phyloP scores from a whole-genome alignment of 1,140 invertebrate species.

The Solen grandis region DNA sequence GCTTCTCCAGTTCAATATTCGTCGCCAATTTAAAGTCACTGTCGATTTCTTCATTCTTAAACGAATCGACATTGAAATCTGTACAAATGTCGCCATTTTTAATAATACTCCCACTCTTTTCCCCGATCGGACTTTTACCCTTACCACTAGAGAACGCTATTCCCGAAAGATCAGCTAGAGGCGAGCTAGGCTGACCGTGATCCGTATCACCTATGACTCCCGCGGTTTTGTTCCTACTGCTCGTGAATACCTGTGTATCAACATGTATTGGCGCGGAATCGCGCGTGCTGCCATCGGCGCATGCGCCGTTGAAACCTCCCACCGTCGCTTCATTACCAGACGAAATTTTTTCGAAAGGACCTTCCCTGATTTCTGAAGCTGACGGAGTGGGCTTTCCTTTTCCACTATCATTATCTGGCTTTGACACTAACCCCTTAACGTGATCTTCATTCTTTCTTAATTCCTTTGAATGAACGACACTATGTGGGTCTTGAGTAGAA shows the following conservation, averaged over 20 bases:
- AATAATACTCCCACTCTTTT: slow-evolving; percentile 1
- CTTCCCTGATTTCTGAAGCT: slow-evolving; percentile 37
- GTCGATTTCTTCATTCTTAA: neutral
- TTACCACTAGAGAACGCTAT: slow-evolving; percentile 11
- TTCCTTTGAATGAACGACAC: slow-evolving; percentile 14
- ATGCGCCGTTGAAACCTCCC: slow-evolving; percentile 23
- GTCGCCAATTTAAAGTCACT: slow-evolving; percentile 8
- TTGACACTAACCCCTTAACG: neutral
- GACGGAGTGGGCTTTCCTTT: slow-evolving; percentile 2
- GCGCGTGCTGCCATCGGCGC: neutral
- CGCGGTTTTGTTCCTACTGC: slow-evolving; percentile 46
- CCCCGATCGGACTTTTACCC: slow-evolving; percentile 9
- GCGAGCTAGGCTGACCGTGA: slow-evolving; percentile 2
- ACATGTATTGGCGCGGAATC: slow-evolving; percentile 30
- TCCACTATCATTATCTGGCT: neutral
- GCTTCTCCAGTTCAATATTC: slow-evolving; percentile 63
- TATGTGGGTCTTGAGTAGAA: neutral
- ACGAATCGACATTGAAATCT: neutral
- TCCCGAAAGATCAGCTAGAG: slow-evolving; percentile 9
- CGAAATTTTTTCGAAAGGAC: slow-evolving; percentile 32
- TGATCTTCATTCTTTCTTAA: slow-evolving; percentile 10
- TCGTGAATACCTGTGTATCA: slow-evolving; percentile 52
- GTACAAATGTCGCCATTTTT: slow-evolving; percentile 39
- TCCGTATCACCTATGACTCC: slow-evolving; percentile 26
- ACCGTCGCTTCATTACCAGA: slow-evolving; percentile 16